phyloP scores from a whole-genome alignment of 2,888 invertebrate genomes.

The Sminthurinus aureus region DNA sequence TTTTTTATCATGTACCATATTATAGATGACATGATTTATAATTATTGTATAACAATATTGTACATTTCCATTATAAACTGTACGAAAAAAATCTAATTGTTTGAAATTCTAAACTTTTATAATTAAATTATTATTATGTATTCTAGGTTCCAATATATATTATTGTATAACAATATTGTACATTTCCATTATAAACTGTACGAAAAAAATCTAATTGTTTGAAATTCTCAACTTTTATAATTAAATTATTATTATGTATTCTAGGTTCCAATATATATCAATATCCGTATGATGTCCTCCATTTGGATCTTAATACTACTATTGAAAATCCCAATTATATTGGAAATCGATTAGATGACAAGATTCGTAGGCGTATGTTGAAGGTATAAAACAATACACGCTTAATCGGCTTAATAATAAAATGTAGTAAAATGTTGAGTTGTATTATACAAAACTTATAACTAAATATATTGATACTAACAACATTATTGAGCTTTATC shows the following conservation, averaged over 20 bases:
- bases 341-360: constrained; percentile 68
- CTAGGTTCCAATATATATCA: constrained; percentile 44
- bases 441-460: no score
- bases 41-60: neutral
- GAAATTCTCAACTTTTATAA: neutral
- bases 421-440: no score
- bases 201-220: neutral
- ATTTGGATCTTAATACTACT: constrained; percentile 70
- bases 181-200: neutral
- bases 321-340: constrained; percentile 70
- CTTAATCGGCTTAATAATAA: no score
- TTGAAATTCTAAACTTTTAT: neutral
- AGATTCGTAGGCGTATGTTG: constrained; percentile 65
- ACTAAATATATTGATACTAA: no score
- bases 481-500: no score
- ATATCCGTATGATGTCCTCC: constrained; percentile 70
- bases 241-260: neutral
- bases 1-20: neutral
- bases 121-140: neutral
- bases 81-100: neutral
- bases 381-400: constrained; percentile 63
- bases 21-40: neutral
- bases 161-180: neutral
- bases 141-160: constrained; percentile 37
- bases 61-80: neutral